Evolutionary conservation across 2,888 invertebrate genomes (phyloP).

Genomic region (Netelia melanura): DNA sequence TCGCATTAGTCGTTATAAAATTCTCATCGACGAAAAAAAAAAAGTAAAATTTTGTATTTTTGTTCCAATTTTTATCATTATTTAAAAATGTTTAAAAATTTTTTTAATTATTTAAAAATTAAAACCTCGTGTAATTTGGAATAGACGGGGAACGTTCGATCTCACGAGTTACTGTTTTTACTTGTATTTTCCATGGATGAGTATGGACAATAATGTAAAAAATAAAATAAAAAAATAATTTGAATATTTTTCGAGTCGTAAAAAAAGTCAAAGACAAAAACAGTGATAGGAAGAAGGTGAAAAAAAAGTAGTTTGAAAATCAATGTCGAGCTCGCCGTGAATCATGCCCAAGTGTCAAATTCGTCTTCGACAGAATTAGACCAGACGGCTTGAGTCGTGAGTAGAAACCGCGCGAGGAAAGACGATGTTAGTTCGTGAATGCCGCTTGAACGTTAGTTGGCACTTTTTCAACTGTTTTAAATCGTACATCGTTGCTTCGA

Average conservation of each 20-base stretch:
- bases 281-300: constrained; percentile 3
- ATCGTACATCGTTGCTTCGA: constrained; percentile 33
- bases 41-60: constrained; percentile 1
- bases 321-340: constrained; percentile 77
- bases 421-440: constrained; percentile 66
- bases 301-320: constrained; percentile 71
- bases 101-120: not conserved
- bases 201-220: no score
- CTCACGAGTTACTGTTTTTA: no score
- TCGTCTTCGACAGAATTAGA: constrained; percentile 82
- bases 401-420: constrained; percentile 57
- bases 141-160: no score
- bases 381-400: constrained; percentile 73
- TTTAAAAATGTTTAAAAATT: not conserved
- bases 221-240: no score
- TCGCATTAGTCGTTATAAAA: not conserved
- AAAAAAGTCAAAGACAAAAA: constrained; percentile 18
- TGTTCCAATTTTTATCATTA: not conserved
- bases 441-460: constrained; percentile 74
- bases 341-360: constrained; percentile 81
- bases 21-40: not conserved
- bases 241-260: not conserved
- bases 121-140: no score
- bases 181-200: no score
- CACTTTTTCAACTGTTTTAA: constrained; percentile 78